Evolutionary conservation across 2,888 invertebrate species (phyloP), one percentile per base, ranked within the genome.

Genomic region (Nephrotoma guestfalica): DNA sequence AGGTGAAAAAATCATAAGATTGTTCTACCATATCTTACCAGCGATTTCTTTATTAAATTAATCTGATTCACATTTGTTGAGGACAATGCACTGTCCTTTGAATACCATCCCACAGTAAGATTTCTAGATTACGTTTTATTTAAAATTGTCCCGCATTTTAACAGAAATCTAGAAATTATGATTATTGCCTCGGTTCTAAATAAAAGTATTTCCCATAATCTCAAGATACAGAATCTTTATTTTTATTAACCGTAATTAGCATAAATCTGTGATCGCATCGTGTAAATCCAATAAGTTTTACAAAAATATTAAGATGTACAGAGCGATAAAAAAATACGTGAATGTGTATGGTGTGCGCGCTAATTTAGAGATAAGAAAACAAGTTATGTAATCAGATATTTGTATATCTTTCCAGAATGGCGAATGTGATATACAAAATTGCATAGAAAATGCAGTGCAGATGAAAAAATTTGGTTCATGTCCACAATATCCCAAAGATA

Each of bases 391-490:
- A 4, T 71, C 30, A 30, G 7, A 47, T 13, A 6, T 71, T 71
- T 57, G 7, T 71, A 0, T 71, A 71, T 71, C 30, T 71, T 71
- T 71, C 11, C 30, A 71, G 71, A 18, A 71, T 9, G 71, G 71
- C 71, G 30, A 7, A 9, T 85, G 42, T 85, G 85, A 85, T 85
- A 43, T 85, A 43, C 45, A 51, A 57, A 86, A 51, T 57, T 86
- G 86, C 57, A 7, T 86, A 41, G 57, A 86, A n/a, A 86, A 57
- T 41, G 41, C 86, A 30, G 41, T 41, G 41, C 30, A 51, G n/a
- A 51, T 89, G 0, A 89, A 90, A 18, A 88, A 91, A 42, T 89
- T 89, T 5, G 91, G 91, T 45, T 89, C 89, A 86, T 91, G 91
- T 87, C 91, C 91, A 0, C 89, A 87, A 87, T 88, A 45, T 87